These are phyloP conservation scores for Marcusenius ussheri DNA, from an alignment of 2,113 vertebrate species.

Conservation along the genomic window DNA sequence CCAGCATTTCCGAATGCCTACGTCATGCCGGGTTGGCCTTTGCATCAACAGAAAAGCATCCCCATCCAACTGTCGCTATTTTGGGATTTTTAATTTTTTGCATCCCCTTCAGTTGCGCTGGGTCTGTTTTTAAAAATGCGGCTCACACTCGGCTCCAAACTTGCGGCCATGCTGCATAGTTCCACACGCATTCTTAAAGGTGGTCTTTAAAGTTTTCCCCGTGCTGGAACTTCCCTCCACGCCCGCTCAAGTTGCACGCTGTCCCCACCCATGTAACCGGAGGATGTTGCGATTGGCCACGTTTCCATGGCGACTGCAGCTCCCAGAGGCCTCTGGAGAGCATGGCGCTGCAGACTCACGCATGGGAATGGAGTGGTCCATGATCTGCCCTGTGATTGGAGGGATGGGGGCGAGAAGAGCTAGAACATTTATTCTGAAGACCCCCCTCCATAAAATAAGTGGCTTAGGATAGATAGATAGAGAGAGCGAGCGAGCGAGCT, in stretches of 20 bases:
- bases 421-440: background rate
- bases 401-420: background rate
- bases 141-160: background rate
- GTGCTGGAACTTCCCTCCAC: background rate
- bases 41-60: slow-evolving; percentile 12
- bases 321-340: slow-evolving; percentile 3
- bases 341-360: background rate
- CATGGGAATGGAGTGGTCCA: background rate
- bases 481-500: too few relatives aligned
- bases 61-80: slow-evolving; percentile 6
- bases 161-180: background rate
- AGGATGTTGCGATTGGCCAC: slow-evolving; percentile 34
- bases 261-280: slow-evolving; percentile 32
- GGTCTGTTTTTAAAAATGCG: background rate
- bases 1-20: background rate
- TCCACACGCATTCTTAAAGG: background rate
- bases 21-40: background rate
- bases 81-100: slow-evolving; percentile 2
- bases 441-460: background rate
- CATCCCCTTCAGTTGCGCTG: background rate
- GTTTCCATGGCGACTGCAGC: slow-evolving; percentile 41
- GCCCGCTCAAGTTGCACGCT: background rate
- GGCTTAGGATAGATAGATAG: background rate
- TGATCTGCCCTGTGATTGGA: background rate
- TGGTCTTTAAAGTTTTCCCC: background rate